Evolutionary conservation across 2,797 vertebrate genomes (phyloP).

Genomic region (Pangasius macronema): DNA sequence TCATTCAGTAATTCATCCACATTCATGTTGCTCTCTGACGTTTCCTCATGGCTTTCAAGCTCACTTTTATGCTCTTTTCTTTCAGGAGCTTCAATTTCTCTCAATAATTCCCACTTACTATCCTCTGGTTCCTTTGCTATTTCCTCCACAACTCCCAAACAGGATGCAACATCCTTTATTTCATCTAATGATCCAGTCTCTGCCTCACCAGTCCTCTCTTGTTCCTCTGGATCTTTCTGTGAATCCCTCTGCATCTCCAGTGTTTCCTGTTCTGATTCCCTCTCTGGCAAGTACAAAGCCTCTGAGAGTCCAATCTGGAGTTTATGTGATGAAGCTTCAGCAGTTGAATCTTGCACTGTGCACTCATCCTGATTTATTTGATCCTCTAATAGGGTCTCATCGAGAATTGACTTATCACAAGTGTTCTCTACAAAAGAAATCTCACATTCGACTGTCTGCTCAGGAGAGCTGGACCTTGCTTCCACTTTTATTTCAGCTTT

Average conservation of each 20-base stretch:
- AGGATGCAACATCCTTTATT: neutral
- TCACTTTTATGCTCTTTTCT: neutral
- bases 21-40: neutral
- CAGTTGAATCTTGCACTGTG: neutral
- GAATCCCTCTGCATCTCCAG: neutral
- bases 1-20: neutral
- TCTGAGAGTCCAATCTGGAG: neutral
- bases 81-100: neutral
- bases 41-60: neutral
- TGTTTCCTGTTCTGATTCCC: neutral
- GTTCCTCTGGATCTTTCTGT: slow-evolving; percentile 1
- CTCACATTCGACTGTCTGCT: slow-evolving; percentile 16
- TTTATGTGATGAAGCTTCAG: neutral
- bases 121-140: neutral
- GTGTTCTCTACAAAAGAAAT: neutral
- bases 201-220: neutral
- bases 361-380: neutral
- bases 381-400: neutral
- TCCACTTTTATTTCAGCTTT: neutral
- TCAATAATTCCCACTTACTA: neutral
- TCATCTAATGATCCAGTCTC: neutral
- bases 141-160: neutral
- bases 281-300: neutral
- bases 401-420: neutral
- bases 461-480: slow-evolving; percentile 10